These are phyloP conservation scores for Thereva unica DNA, from an alignment of 2,888 invertebrate species.

Conservation along the genomic window DNA sequence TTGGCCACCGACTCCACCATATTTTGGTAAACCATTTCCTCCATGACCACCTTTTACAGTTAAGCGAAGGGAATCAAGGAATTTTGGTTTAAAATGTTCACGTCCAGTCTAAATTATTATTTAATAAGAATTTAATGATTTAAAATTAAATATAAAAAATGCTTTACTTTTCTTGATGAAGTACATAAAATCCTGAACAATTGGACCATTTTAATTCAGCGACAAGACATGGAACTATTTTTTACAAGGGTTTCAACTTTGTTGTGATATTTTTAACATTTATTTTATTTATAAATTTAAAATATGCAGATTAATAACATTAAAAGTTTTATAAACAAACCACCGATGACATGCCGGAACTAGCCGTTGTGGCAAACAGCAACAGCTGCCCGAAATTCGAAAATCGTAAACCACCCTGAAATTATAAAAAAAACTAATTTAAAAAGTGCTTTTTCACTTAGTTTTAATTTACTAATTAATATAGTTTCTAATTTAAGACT, in stretches of 20 bases:
- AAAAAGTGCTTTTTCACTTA: too few species aligned
- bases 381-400: too few species aligned
- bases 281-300: neutral
- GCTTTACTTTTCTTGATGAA: slow-evolving; percentile 49
- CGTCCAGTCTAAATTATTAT: slow-evolving; percentile 47
- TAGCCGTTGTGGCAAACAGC: too few species aligned
- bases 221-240: neutral
- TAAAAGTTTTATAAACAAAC: neutral
- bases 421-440: too few species aligned
- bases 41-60: slow-evolving; percentile 84
- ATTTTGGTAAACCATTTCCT: slow-evolving; percentile 71
- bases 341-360: too few species aligned
- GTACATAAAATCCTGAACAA: slow-evolving; percentile 51
- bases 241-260: neutral
- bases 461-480: too few species aligned
- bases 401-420: too few species aligned
- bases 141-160: neutral
- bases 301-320: neutral
- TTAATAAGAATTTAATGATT: neutral
- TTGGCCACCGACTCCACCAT: slow-evolving; percentile 87
- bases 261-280: neutral
- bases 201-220: slow-evolving; percentile 49
- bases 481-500: too few species aligned
- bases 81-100: slow-evolving; percentile 57
- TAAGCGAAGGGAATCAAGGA: slow-evolving; percentile 80